Evolutionary conservation across 2,888 invertebrate genomes (phyloP), one percentile per base, ranked within the genome.

Genomic region (Heliconius sara): DNA sequence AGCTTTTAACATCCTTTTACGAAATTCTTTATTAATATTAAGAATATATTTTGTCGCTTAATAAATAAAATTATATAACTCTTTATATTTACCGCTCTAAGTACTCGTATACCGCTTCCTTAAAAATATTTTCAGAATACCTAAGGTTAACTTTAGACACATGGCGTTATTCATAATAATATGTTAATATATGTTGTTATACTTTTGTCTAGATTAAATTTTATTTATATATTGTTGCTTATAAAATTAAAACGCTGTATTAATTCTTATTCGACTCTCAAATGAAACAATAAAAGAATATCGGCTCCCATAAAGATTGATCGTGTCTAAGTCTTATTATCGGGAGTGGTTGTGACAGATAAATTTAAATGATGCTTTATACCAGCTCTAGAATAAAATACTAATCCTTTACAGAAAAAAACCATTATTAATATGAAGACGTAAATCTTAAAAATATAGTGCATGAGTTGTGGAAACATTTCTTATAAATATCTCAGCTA

Each of bases 1-100:
- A 43, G 74, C 78, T 78, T 43, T 78, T 68, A 67, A n/a, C 19
- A 68, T 68, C 68, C 39, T 60, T 60, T 68, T 60, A 30, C n/a
- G 16, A 34, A 57, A 73, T 57, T 57, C 57, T 25, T 60, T 34
- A 73, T 39, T 57, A 67, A 78, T 78, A 34, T 43, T 25, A 25
- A 43, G 68, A 68, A 68, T 10, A 13, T 67, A 72, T 34, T 74
- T 60, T 60, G 10, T 39, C 52, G n/a, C 39, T 25, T 39, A 39
- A 12, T 39, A 39, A 74, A 60, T 74, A 74, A 63, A n/a, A 39
- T 39, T 34, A 57, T 63, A 34, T 19, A 34, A 34, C 34, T 73
- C 22, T n/a, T 34, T 72, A 52, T 4, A 39, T n/a, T 68, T 30
- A 52, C n/a, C 57, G 22, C 22, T 60, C 19, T 6, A 25, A 27